Evolutionary conservation across 1,140 invertebrate species (phyloP).

Genomic region (Diorhabda sublineata): DNA sequence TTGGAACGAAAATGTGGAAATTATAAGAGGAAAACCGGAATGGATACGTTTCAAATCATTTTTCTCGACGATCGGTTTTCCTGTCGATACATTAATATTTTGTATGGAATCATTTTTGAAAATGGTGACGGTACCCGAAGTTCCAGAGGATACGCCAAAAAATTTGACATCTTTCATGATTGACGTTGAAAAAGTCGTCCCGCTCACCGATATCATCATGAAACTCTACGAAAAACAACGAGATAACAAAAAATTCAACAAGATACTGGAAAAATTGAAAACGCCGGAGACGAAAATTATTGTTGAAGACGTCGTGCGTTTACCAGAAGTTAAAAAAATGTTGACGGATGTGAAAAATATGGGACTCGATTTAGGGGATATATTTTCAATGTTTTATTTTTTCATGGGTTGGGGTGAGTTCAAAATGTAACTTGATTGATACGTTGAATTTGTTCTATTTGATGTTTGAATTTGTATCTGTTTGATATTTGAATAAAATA

Average conservation of each 20-base stretch:
- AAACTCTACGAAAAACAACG: slow-evolving; percentile 12
- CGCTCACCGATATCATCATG: slow-evolving; percentile 21
- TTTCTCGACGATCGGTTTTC: slow-evolving; percentile 22
- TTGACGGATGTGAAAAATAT: slow-evolving; percentile 29
- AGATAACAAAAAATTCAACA: slow-evolving; percentile 12
- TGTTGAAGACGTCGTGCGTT: slow-evolving; percentile 22
- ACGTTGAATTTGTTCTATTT: no score
- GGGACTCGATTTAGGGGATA: slow-evolving; percentile 30
- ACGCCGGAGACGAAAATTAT: slow-evolving; percentile 24
- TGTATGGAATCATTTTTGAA: slow-evolving; percentile 9
- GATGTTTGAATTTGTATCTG: no score
- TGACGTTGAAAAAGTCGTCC: slow-evolving; percentile 28
- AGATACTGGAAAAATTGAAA: slow-evolving; percentile 18
- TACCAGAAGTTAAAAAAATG: slow-evolving; percentile 28
- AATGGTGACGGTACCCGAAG: slow-evolving; percentile 4
- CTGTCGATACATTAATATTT: slow-evolving; percentile 22
- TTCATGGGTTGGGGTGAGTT: slow-evolving; percentile 32
- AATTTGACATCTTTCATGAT: slow-evolving; percentile 21
- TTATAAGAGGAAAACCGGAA: slow-evolving; percentile 23
- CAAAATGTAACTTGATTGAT: not conserved
- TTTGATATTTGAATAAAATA: no score
- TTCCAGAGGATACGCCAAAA: not conserved
- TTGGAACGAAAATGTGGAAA: slow-evolving; percentile 24
- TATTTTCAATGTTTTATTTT: slow-evolving; percentile 24
- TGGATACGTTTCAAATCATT: slow-evolving; percentile 25